Evolutionary conservation across 2,113 vertebrate genomes (phyloP).

Genomic region (Trichechus manatus): DNA sequence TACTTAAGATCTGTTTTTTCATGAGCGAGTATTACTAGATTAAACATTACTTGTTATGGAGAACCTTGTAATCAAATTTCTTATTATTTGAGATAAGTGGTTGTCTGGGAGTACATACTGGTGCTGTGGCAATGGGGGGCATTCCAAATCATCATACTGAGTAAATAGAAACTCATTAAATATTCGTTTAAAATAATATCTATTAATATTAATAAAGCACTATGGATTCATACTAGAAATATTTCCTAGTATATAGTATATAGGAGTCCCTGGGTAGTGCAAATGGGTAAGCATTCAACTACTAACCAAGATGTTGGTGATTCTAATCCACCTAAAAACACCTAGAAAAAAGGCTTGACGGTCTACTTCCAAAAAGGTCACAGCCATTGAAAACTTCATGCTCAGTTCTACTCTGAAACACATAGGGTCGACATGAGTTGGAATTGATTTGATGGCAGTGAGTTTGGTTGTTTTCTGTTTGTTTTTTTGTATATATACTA

Average conservation of each 20-base stretch:
- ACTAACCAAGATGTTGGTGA: too few relatives aligned
- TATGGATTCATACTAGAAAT: background rate
- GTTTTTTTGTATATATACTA: too few relatives aligned
- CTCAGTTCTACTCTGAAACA: too few relatives aligned
- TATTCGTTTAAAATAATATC: background rate
- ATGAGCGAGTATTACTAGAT: background rate
- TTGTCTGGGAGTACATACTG: background rate
- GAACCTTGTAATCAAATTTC: background rate
- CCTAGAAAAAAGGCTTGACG: too few relatives aligned
- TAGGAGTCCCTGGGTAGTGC: too few relatives aligned
- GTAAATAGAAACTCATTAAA: background rate
- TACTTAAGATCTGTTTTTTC: constrained; percentile 4
- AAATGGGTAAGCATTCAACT: too few relatives aligned
- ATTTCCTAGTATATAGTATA: background rate
- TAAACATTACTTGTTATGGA: background rate
- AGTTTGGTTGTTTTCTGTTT: too few relatives aligned
- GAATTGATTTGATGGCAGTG: too few relatives aligned
- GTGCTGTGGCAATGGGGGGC: accelerated
- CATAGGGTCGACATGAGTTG: too few relatives aligned
- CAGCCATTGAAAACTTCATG: too few relatives aligned
- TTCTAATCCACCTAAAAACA: too few relatives aligned
- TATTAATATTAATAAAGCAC: background rate
- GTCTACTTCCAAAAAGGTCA: too few relatives aligned
- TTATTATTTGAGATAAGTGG: background rate
- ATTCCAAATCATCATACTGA: background rate